phyloP scores from a whole-genome alignment of 2,113 vertebrate species.

The Nicator chloris region DNA sequence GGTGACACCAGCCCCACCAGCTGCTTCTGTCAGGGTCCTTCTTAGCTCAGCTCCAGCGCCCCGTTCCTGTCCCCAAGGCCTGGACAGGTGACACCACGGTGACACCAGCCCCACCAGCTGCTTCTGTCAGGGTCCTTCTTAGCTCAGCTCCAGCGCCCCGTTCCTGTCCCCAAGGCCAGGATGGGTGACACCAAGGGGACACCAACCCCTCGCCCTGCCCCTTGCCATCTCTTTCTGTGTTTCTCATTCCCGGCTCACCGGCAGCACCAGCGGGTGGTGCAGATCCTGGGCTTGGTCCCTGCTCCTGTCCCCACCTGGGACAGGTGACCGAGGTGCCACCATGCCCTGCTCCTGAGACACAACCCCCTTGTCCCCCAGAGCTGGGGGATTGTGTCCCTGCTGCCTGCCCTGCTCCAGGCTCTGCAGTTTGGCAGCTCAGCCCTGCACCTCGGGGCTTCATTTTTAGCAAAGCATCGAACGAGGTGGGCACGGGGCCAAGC shows the following conservation, averaged over 20 bases:
- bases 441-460: not conserved
- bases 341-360: not conserved
- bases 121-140: not conserved
- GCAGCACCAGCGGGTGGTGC: no score
- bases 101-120: not conserved
- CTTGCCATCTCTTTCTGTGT: not conserved
- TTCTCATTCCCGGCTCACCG: no score
- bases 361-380: not conserved
- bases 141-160: no score
- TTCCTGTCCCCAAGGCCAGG: no score
- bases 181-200: not conserved
- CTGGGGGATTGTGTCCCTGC: fast-evolving
- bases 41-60: not conserved
- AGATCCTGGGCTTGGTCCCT: not conserved
- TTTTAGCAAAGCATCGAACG: not conserved
- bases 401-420: not conserved
- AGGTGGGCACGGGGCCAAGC: not conserved
- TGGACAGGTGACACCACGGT: not conserved
- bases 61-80: not conserved
- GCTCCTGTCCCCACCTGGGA: not conserved
- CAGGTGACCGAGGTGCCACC: not conserved
- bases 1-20: not conserved
- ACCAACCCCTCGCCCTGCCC: not conserved
- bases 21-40: no score
- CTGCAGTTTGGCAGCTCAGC: not conserved